Base-by-base conservation (phyloP, 2,888 invertebrate genomes). In the Hanleya hanleyi region DNA sequence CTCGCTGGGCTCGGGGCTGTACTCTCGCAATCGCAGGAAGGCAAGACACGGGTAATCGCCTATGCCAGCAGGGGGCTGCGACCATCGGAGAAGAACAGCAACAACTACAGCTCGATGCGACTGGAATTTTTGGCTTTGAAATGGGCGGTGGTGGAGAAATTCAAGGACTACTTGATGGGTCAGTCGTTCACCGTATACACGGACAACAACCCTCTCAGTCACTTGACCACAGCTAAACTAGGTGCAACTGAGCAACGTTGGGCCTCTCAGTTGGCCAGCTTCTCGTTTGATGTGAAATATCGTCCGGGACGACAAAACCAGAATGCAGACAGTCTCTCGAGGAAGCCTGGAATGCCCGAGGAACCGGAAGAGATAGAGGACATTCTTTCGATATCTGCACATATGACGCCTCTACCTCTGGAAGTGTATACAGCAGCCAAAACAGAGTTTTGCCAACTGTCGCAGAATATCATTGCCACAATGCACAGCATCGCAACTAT, bases 111-210 rank as follows among this genome's bases (percentile, higher is more conserved):
- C 33, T 74, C 65, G 37, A 74, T 70, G 65, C 76, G 76, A 61
- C 26, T 79, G 26, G 78, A 78, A 61, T 62, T 75, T 29, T 66
- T 79, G 7, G 79, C 66, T 3, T 57, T 77, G 5, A 80, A 80
- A 62, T 78, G 78, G 79, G 75, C 79, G 3, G 67, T 76, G 26
- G 65, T 67, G n/a, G 72, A 76, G 12, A 76, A 78, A 47, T 77
- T 76, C 32, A 35, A 64, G n/a, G 72, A 72, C 38, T 78, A 76
- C 36, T 72, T 76, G 5, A 32, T 69, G 4, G 77, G 71, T 3
- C 18, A 69, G 0, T 37, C 69, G 32, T 76, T 78, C 47, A 33
- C 12, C 6, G 71, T 77, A 7, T 57, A 66, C 12, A 77, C 74
- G 9, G 73, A 75, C 67, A 75, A 70, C 65, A 77, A 73, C 47